These are phyloP conservation scores for Drusus annulatus DNA, from an alignment of 1,140 invertebrate genomes.

Conservation along the genomic window DNA sequence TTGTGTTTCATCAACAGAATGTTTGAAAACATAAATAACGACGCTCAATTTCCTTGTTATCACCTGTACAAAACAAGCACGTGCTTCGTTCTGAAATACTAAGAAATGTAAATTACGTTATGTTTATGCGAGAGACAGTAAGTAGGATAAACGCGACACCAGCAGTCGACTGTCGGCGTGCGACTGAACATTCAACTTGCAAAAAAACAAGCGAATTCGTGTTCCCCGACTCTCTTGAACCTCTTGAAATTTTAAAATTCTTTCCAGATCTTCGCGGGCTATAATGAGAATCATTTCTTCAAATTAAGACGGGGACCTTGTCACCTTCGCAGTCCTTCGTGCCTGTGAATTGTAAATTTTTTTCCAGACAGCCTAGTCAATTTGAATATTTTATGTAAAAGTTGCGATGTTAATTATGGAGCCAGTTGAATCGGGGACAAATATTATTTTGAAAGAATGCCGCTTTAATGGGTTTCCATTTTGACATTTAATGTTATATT, in stretches of 20 bases:
- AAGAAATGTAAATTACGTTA: background rate
- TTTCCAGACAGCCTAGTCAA: background rate
- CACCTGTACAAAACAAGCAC: no score
- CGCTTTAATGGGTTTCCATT: no score
- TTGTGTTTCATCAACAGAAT: no score
- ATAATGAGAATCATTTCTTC: slow-evolving; percentile 20
- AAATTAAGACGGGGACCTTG: slow-evolving; percentile 24
- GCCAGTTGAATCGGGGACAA: background rate
- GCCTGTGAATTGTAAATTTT: slow-evolving; percentile 3
- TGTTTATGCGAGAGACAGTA: background rate
- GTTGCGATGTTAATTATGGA: background rate
- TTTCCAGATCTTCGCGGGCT: background rate
- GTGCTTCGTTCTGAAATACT: background rate
- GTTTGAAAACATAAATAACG: no score
- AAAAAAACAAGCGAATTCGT: background rate
- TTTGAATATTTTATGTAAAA: slow-evolving; percentile 4
- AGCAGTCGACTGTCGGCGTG: slow-evolving; percentile 11
- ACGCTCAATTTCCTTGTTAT: no score
- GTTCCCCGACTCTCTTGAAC: background rate
- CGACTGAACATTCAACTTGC: slow-evolving; percentile 17
- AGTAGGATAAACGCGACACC: background rate
- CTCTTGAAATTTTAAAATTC: slow-evolving; percentile 28
- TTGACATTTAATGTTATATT: no score
- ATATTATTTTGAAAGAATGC: background rate
- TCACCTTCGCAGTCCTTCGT: slow-evolving; percentile 24